Percentiles rank a stretch among this genome's conserved stretches.
Evolutionary conservation across 2,113 vertebrate genomes (phyloP).

Genomic region (Scytalopus superciliaris): DNA sequence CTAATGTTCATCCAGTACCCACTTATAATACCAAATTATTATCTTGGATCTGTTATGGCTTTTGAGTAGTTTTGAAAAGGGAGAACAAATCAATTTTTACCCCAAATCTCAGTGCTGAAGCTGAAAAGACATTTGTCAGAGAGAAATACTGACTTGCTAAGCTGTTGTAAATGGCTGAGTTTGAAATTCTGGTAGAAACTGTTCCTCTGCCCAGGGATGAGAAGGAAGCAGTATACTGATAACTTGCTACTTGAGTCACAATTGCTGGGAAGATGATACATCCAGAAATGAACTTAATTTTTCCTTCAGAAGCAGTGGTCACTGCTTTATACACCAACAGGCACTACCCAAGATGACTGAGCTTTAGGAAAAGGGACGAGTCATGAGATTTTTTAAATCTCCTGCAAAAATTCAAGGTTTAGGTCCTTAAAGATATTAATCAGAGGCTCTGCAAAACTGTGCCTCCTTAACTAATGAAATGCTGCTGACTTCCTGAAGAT

Average conservation of each 20-base stretch:
- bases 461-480: background rate
- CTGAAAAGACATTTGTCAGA: background rate
- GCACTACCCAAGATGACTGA: background rate
- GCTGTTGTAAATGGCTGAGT: background rate
- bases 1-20: background rate
- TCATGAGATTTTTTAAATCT: background rate
- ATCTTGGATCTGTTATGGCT: background rate
- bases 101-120: background rate
- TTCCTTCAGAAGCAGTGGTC: background rate
- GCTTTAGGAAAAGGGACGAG: background rate
- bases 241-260: background rate
- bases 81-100: background rate
- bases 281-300: background rate
- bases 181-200: background rate
- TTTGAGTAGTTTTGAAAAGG: background rate
- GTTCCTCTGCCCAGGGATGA: background rate
- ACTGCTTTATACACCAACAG: background rate
- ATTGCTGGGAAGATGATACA: background rate
- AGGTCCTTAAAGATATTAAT: background rate
- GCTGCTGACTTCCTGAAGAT: background rate
- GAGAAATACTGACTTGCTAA: background rate
- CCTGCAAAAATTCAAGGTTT: background rate
- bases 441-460: background rate
- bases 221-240: background rate
- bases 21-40: background rate